phyloP scores from a whole-genome alignment of 2,888 invertebrate species.

The Phalera bucephala region DNA sequence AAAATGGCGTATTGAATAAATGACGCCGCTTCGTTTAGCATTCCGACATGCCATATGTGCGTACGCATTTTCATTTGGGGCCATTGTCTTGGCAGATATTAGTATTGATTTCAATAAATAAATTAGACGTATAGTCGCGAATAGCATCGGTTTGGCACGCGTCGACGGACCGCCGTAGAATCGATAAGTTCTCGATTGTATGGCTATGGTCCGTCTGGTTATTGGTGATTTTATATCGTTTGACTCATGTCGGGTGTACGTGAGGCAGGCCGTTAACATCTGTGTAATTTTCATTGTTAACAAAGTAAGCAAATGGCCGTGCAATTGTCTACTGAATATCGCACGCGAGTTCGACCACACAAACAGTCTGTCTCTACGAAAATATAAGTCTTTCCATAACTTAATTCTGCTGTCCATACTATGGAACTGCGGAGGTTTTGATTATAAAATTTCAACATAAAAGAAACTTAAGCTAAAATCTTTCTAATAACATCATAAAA shows the following conservation, averaged over 20 bases:
- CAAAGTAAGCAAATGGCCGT: slow-evolving; percentile 51
- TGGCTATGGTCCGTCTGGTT: slow-evolving; percentile 59
- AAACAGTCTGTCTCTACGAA: too few species aligned
- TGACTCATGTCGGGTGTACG: slow-evolving; percentile 72
- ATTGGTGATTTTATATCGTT: slow-evolving; percentile 59
- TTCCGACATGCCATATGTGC: slow-evolving; percentile 79
- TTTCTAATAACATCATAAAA: not conserved
- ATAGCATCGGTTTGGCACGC: slow-evolving; percentile 80
- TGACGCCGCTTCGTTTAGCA: slow-evolving; percentile 78
- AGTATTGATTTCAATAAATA: slow-evolving; percentile 83
- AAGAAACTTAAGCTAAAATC: not conserved
- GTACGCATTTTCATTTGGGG: slow-evolving; percentile 80
- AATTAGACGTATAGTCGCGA: slow-evolving; percentile 77
- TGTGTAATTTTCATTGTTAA: slow-evolving; percentile 68
- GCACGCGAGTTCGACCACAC: slow-evolving; percentile 23
- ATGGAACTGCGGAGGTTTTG: too few species aligned
- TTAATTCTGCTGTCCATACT: too few species aligned
- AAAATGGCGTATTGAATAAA: slow-evolving; percentile 79
- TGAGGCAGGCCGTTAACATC: slow-evolving; percentile 73
- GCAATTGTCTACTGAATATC: slow-evolving; percentile 22
- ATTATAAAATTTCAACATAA: not conserved
- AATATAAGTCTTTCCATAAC: too few species aligned
- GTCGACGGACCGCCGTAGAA: slow-evolving; percentile 69
- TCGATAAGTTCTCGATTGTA: slow-evolving; percentile 66
- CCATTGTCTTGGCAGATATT: slow-evolving; percentile 81